These are phyloP conservation scores for Homarus gammarus DNA, from an alignment of 2,888 invertebrate genomes.

Conservation along the genomic window DNA sequence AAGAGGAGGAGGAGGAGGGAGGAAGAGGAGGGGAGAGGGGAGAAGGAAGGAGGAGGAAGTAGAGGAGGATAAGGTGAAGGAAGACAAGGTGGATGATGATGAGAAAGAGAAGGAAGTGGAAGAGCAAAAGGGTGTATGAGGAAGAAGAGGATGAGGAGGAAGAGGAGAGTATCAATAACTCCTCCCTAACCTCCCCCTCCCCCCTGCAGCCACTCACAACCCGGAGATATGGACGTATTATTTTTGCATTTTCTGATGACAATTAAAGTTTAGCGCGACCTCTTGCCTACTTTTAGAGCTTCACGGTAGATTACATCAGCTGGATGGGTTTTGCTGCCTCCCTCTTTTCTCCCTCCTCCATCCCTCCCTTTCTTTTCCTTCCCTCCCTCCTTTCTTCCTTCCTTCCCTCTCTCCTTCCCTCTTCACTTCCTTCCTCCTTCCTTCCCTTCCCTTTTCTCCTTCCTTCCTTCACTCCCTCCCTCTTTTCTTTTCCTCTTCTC, in stretches of 20 bases:
- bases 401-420: background rate
- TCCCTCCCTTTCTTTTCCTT: background rate
- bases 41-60: background rate
- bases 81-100: background rate
- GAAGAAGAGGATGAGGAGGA: too few relatives aligned
- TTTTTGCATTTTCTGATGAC: constrained; percentile 31
- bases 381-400: background rate
- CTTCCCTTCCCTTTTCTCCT: background rate
- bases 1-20: background rate
- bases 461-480: constrained; percentile 8
- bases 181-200: too few relatives aligned
- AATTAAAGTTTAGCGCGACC: constrained; percentile 39
- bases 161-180: too few relatives aligned
- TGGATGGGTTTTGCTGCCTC: background rate
- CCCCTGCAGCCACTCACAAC: background rate
- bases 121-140: too few relatives aligned
- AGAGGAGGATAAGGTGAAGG: background rate
- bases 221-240: constrained; percentile 20
- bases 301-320: constrained; percentile 6
- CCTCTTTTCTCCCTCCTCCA: background rate
- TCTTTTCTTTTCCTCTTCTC: background rate
- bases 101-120: background rate
- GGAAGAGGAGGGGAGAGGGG: background rate
- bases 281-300: background rate
- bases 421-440: background rate